Conservation (phyloP, 2,797 vertebrate species). For the Channallabes apus region DNA sequence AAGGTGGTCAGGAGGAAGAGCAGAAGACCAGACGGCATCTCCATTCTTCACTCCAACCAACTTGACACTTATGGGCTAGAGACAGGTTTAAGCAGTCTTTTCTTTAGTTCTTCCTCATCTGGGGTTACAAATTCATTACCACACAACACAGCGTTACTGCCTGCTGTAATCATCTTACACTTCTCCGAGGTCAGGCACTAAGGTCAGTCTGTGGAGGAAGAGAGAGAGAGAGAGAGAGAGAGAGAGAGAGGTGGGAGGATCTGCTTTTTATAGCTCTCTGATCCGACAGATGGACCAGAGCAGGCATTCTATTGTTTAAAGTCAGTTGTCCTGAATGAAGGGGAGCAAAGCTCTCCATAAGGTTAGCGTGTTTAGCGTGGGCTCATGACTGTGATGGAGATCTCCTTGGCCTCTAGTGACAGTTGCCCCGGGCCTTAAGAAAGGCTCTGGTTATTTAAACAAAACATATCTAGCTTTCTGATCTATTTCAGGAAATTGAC, state of each 20-base stretch:
- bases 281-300: too few relatives aligned
- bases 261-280: too few relatives aligned
- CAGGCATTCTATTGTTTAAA: too few relatives aligned
- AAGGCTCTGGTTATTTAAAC: too few relatives aligned
- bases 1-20: not conserved
- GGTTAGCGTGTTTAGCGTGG: too few relatives aligned
- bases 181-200: constrained; percentile 1
- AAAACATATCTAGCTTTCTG: too few relatives aligned
- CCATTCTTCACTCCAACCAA: not conserved
- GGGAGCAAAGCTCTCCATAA: too few relatives aligned
- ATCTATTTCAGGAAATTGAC: too few relatives aligned
- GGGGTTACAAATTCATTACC: not conserved
- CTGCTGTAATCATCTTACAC: constrained; percentile 55
- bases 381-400: too few relatives aligned
- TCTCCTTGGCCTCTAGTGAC: too few relatives aligned
- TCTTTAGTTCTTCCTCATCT: not conserved
- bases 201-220: constrained; percentile 40
- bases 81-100: not conserved
- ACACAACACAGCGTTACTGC: not conserved
- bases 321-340: too few relatives aligned
- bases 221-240: not conserved
- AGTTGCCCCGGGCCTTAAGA: too few relatives aligned
- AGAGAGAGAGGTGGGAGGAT: constrained; percentile 52
- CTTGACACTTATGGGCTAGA: not conserved
- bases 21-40: not conserved